These are phyloP conservation scores for Heliocidaris erythrogramma DNA, from an alignment of 35 echinoderm and acorn worm species.

Conservation along the genomic window DNA sequence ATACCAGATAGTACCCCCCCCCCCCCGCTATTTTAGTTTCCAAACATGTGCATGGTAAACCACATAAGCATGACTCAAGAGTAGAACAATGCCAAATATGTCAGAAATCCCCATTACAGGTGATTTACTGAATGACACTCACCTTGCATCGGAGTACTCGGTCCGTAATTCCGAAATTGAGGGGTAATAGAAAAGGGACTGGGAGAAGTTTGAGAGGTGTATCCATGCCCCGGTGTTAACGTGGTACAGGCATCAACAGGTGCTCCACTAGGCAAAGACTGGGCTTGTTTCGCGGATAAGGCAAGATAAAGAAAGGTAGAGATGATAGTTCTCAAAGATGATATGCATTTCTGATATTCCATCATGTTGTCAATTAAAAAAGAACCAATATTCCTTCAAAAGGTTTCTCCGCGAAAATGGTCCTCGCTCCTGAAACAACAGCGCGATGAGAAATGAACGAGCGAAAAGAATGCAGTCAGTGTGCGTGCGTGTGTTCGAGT, in stretches of 20 bases:
- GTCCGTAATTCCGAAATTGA: slow-evolving; percentile 19
- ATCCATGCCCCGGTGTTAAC: neutral
- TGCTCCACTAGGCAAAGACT: neutral
- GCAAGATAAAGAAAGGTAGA: neutral
- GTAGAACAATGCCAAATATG: neutral
- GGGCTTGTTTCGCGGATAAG: neutral
- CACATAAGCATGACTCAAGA: neutral
- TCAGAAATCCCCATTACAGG: neutral
- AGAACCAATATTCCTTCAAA: neutral
- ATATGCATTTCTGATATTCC: neutral
- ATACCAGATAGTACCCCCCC: neutral
- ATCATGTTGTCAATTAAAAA: neutral
- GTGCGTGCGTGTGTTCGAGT: neutral
- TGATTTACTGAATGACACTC: neutral
- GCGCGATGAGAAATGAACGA: neutral
- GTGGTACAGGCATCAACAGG: neutral
- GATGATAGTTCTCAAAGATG: neutral
- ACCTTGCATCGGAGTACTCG: neutral
- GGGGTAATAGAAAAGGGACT: slow-evolving; percentile 9
- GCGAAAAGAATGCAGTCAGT: neutral
- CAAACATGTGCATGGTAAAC: neutral
- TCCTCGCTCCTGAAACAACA: neutral
- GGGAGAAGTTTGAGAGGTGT: neutral
- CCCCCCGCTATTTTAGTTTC: neutral
- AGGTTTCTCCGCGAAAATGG: neutral